phyloP scores from a whole-genome alignment of 2,113 vertebrate genomes.

The Coracopsis vasa region DNA sequence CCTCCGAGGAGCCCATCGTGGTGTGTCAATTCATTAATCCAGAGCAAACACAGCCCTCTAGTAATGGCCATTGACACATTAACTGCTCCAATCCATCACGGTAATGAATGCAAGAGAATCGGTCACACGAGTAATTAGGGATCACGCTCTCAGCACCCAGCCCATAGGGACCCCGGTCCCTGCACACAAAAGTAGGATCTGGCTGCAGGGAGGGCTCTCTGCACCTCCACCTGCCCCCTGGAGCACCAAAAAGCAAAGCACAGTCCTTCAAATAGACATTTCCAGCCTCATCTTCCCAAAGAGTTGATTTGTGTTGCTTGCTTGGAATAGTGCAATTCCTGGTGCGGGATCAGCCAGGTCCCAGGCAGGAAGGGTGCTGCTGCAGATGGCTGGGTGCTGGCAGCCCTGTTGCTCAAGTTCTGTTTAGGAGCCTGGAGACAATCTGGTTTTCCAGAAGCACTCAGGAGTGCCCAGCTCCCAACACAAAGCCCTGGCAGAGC shows the following conservation, averaged over 20 bases:
- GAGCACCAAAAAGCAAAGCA: not conserved
- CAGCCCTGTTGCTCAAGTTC: not conserved
- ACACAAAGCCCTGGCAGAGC: fast-evolving
- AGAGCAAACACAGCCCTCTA: slow-evolving; percentile 15
- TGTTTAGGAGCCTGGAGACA: not conserved
- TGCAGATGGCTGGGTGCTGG: not conserved
- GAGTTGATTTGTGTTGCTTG: not conserved
- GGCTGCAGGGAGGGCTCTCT: not conserved
- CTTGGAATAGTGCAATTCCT: not conserved
- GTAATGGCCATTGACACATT: slow-evolving; percentile 60
- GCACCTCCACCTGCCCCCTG: not conserved
- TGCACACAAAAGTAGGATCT: fast-evolving
- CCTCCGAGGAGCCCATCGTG: not conserved
- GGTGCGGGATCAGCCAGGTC: not conserved
- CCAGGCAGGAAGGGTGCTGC: fast-evolving
- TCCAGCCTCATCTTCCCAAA: not conserved
- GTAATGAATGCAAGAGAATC: not conserved
- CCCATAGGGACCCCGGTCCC: fast-evolving
- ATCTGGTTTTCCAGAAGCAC: not conserved
- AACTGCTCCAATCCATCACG: slow-evolving; percentile 52
- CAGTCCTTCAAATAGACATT: fast-evolving
- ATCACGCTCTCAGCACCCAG: not conserved
- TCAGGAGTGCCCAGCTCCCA: not conserved
- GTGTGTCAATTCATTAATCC: slow-evolving; percentile 49
- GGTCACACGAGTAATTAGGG: not conserved